A percentile compares a stretch with the other conserved stretches of the same genome.
Conservation (phyloP, 2,888 invertebrate genomes). For the Mycalesis mineus region DNA sequence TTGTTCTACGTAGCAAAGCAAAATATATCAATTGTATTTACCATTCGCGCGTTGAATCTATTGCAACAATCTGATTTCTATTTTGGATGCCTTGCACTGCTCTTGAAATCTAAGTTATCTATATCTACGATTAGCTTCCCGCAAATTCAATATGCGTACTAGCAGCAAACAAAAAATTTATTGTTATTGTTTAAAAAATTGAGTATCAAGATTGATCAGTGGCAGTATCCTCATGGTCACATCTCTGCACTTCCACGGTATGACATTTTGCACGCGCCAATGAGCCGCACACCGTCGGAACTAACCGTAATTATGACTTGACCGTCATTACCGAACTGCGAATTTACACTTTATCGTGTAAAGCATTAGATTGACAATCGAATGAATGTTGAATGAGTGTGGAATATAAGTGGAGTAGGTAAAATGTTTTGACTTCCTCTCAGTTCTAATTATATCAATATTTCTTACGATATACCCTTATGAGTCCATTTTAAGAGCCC, state of each 20-base stretch:
- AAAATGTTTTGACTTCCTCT: background rate
- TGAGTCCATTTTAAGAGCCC: too few species aligned
- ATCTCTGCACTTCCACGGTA: constrained; percentile 52
- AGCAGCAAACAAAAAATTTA: too few species aligned
- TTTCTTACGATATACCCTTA: background rate
- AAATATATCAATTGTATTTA: too few species aligned
- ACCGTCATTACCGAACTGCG: constrained; percentile 28
- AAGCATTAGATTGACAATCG: background rate
- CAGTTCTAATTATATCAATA: background rate
- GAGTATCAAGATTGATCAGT: constrained; percentile 47
- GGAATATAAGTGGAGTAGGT: background rate
- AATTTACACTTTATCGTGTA: background rate
- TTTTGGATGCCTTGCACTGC: too few species aligned
- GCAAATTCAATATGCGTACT: too few species aligned
- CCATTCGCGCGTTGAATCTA: too few species aligned
- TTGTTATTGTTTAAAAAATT: background rate
- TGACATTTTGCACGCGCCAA: constrained; percentile 53
- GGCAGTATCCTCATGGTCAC: constrained; percentile 31
- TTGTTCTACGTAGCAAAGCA: too few species aligned
- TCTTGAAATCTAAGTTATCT: too few species aligned
- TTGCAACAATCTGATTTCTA: too few species aligned
- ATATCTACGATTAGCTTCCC: too few species aligned
- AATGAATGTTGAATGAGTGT: background rate
- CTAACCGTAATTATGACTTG: constrained; percentile 30
- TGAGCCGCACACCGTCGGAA: constrained; percentile 39